Evolutionary conservation across 1,140 invertebrate genomes (phyloP).

Genomic region (Plodia interpunctella): DNA sequence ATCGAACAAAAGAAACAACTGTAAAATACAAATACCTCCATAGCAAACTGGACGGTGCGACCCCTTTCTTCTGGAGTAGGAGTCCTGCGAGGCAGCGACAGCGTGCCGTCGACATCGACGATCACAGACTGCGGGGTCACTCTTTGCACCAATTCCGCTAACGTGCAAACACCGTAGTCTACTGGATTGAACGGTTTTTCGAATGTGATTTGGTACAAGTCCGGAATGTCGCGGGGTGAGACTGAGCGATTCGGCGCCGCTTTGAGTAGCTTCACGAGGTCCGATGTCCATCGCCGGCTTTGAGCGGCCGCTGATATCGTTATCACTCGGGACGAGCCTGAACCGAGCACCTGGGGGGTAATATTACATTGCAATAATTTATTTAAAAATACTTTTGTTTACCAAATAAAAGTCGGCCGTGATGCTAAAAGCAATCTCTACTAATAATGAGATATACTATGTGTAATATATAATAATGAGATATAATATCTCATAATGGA

Average conservation of each 20-base stretch:
- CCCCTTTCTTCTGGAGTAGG: slow-evolving; percentile 63
- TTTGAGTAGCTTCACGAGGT: slow-evolving; percentile 91
- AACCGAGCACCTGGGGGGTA: slow-evolving; percentile 86
- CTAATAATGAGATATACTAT: no score
- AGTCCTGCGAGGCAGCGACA: slow-evolving; percentile 52
- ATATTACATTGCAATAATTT: slow-evolving; percentile 11
- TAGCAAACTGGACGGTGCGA: slow-evolving; percentile 59
- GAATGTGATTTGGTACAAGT: slow-evolving; percentile 84
- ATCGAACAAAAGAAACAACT: background rate
- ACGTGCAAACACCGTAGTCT: slow-evolving; percentile 70
- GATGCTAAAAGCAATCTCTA: no score
- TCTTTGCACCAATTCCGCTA: slow-evolving; percentile 56
- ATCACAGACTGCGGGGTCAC: slow-evolving; percentile 46
- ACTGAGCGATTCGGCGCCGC: slow-evolving; percentile 87
- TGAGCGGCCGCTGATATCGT: slow-evolving; percentile 93
- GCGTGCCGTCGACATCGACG: slow-evolving; percentile 41
- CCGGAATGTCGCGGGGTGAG: slow-evolving; percentile 84
- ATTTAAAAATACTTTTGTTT: background rate
- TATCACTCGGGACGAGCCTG: slow-evolving; percentile 89
- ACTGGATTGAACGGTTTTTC: slow-evolving; percentile 63
- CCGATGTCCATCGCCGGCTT: slow-evolving; percentile 92
- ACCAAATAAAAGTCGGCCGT: no score
- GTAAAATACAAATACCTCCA: slow-evolving; percentile 49
- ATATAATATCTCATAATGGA: no score
- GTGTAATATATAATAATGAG: no score